Percentiles rank a stretch among this genome's conserved stretches.
phyloP scores from a whole-genome alignment of 2,797 vertebrate genomes.

The Salarias fasciatus region DNA sequence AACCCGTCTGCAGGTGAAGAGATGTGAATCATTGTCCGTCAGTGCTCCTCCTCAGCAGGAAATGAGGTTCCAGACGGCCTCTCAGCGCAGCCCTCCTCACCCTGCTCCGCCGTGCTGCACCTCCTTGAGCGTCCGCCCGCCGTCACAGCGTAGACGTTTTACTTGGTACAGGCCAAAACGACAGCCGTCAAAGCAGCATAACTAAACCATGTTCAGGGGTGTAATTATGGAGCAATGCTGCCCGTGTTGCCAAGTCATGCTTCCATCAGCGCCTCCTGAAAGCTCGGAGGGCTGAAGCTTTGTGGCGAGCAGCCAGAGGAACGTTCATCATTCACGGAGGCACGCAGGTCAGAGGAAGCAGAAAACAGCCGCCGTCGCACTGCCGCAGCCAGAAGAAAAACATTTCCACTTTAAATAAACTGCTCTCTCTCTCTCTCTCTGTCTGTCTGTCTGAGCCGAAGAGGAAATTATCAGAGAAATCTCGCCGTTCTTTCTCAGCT shows the following conservation, averaged over 20 bases:
- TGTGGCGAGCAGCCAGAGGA: slow-evolving; percentile 51
- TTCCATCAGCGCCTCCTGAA: slow-evolving; percentile 58
- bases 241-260: slow-evolving; percentile 47
- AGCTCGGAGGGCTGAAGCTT: slow-evolving; percentile 35
- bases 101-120: slow-evolving; percentile 26
- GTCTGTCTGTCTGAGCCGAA: too few relatives aligned
- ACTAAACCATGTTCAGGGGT: slow-evolving; percentile 20
- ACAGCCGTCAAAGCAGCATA: slow-evolving; percentile 46
- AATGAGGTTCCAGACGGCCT: too few relatives aligned
- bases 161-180: slow-evolving; percentile 45
- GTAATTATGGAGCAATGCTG: slow-evolving; percentile 58
- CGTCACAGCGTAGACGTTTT: slow-evolving; percentile 43
- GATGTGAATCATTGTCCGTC: too few relatives aligned
- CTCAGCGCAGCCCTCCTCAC: neutral
- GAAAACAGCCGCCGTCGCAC: too few relatives aligned
- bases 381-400: too few relatives aligned
- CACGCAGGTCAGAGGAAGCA: too few relatives aligned
- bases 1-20: too few relatives aligned
- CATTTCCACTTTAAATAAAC: too few relatives aligned
- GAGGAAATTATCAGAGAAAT: too few relatives aligned
- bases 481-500: too few relatives aligned
- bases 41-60: too few relatives aligned
- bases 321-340: neutral
- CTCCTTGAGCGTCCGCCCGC: slow-evolving; percentile 12
- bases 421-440: too few relatives aligned